A percentile compares a stretch with the other conserved stretches of the same genome.
These are phyloP conservation scores for Serripes groenlandicus DNA, from an alignment of 2,888 invertebrate species.

Conservation along the genomic window DNA sequence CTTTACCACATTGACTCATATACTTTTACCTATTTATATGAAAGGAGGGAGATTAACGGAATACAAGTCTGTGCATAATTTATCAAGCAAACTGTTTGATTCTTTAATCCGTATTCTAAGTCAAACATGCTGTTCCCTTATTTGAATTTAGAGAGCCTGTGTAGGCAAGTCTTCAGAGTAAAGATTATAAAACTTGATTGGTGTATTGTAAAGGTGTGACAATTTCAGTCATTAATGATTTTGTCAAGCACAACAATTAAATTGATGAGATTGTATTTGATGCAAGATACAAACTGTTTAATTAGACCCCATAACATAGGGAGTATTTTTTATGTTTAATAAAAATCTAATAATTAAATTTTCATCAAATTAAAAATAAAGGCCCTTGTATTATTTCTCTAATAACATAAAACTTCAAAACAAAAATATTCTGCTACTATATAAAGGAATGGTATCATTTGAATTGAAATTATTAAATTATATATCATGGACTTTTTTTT, in stretches of 20 bases:
- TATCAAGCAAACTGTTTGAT: not conserved
- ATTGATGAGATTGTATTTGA: conserved; percentile 13
- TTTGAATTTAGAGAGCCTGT: not conserved
- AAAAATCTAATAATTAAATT: too few relatives aligned
- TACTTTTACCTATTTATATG: not conserved
- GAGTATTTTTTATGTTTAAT: too few relatives aligned
- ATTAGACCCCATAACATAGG: too few relatives aligned
- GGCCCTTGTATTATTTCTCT: too few relatives aligned
- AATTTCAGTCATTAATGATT: conserved; percentile 9
- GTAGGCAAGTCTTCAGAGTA: not conserved
- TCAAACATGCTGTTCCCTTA: not conserved
- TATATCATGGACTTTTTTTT: too few relatives aligned
- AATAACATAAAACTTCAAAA: too few relatives aligned
- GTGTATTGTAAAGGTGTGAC: not conserved
- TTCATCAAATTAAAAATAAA: too few relatives aligned
- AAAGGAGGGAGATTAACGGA: conserved; percentile 2
- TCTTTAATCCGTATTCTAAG: not conserved
- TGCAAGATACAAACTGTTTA: not conserved
- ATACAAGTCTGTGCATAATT: conserved; percentile 10
- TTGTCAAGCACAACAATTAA: not conserved
- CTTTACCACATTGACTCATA: conserved; percentile 2
- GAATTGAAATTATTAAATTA: too few relatives aligned
- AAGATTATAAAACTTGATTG: not conserved
- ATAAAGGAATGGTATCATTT: too few relatives aligned
- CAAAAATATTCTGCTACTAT: too few relatives aligned